A percentile compares a stretch with the other conserved stretches of the same genome.
These are phyloP conservation scores for Aplocera efformata DNA, from an alignment of 2,888 invertebrate genomes.

Conservation along the genomic window DNA sequence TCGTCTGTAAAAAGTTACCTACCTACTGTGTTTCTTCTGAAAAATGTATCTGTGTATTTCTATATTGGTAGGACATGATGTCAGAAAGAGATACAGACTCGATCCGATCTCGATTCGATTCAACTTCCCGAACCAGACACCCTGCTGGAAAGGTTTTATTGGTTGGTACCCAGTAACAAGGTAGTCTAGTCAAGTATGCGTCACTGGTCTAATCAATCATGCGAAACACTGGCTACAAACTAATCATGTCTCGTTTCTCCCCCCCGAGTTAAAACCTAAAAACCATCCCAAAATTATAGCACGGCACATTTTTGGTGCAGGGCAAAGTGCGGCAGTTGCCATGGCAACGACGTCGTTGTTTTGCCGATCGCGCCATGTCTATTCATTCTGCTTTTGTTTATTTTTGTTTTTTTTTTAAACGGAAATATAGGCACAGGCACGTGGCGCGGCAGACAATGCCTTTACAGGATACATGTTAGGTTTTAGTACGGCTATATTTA, in stretches of 20 bases:
- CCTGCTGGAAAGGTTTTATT: too few relatives aligned
- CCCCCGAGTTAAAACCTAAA: conserved; percentile 11
- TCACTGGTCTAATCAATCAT: neutral
- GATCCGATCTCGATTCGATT: too few relatives aligned
- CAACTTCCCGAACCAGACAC: too few relatives aligned
- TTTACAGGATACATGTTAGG: conserved; percentile 43
- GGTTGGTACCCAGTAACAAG: too few relatives aligned
- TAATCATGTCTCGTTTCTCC: neutral
- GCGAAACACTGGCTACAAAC: neutral
- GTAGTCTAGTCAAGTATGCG: too few relatives aligned
- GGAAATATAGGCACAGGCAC: conserved; percentile 51
- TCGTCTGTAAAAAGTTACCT: too few relatives aligned
- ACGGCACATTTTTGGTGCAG: conserved; percentile 50
- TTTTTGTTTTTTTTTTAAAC: conserved; percentile 47
- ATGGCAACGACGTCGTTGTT: conserved; percentile 69
- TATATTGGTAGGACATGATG: too few relatives aligned
- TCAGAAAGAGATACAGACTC: too few relatives aligned
- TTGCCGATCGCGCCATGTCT: conserved; percentile 66
- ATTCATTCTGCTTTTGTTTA: conserved; percentile 49
- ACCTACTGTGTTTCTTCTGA: too few relatives aligned
- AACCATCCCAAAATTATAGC: conserved; percentile 29
- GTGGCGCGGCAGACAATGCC: conserved; percentile 44
- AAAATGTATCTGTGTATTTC: too few relatives aligned
- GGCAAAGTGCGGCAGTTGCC: conserved; percentile 61
- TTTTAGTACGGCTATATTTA: conserved; percentile 25